A percentile compares a stretch with the other conserved stretches of the same genome.
phyloP scores from a whole-genome alignment of 2,797 vertebrate genomes.

The Margarornis squamiger region DNA sequence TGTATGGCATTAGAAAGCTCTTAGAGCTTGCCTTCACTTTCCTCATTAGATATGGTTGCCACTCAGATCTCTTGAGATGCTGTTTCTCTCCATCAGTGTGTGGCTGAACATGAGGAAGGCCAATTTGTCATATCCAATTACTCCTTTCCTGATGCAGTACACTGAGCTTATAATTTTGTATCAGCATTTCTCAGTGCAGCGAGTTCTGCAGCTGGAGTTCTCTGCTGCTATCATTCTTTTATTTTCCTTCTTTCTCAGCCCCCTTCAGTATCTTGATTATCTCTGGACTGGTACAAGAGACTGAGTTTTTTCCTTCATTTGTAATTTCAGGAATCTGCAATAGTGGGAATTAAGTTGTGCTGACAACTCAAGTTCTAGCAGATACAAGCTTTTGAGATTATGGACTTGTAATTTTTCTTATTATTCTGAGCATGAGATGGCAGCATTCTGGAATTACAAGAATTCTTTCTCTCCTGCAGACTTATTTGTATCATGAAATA shows the following conservation, averaged over 20 bases:
- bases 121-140: neutral
- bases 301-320: neutral
- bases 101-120: neutral
- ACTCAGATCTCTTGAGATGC: neutral
- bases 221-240: neutral
- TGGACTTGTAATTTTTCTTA: neutral
- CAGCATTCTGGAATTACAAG: neutral
- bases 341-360: neutral
- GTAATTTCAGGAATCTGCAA: neutral
- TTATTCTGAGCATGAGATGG: neutral
- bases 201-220: neutral
- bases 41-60: neutral
- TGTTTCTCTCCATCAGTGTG: neutral
- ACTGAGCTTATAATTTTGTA: neutral
- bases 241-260: neutral
- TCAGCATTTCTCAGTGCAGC: neutral
- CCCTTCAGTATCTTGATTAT: neutral
- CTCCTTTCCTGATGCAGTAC: neutral
- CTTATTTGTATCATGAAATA: too few species aligned
- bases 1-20: neutral
- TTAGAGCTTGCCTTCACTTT: neutral
- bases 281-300: neutral
- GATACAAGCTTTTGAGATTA: neutral
- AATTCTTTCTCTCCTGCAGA: neutral
- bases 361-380: neutral